Percentiles rank a stretch among this genome's conserved stretches.
phyloP scores from a whole-genome alignment of 2,888 invertebrate species.

The Frankliniella intonsa region DNA sequence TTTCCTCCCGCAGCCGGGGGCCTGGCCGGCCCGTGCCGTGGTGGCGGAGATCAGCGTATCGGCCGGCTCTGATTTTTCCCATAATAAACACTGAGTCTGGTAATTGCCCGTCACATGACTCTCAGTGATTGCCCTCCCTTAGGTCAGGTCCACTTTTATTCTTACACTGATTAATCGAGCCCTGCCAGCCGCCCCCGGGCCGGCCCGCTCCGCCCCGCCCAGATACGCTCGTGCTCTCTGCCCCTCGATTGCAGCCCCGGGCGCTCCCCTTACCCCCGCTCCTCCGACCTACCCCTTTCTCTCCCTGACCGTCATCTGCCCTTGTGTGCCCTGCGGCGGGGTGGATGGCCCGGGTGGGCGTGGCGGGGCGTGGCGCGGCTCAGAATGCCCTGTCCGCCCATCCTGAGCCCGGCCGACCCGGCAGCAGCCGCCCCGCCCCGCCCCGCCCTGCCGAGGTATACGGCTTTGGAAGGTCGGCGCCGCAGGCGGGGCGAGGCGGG shows the following conservation, averaged over 20 bases:
- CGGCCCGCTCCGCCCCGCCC: too few relatives aligned
- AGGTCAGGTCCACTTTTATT: not conserved
- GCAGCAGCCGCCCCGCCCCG: too few relatives aligned
- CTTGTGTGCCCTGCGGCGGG: too few relatives aligned
- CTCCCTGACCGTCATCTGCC: not conserved
- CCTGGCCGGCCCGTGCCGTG: not conserved
- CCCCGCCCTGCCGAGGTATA: too few relatives aligned
- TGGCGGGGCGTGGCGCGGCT: too few relatives aligned
- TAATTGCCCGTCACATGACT: too few relatives aligned
- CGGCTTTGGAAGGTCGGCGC: too few relatives aligned
- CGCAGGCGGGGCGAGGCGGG: too few relatives aligned
- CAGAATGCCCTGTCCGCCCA: too few relatives aligned
- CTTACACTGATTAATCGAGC: not conserved
- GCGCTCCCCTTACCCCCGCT: not conserved
- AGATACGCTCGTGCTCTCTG: not conserved
- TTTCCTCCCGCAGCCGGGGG: not conserved
- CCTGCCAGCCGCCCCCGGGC: not conserved
- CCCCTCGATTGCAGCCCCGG: not conserved
- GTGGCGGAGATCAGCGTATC: not conserved
- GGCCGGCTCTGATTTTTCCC: not conserved
- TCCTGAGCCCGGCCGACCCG: too few relatives aligned
- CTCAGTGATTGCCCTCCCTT: not conserved
- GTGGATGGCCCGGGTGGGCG: too few relatives aligned
- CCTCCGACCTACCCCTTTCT: not conserved
- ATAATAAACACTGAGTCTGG: too few relatives aligned